Percentiles rank a stretch among this genome's conserved stretches.
These are phyloP conservation scores for Dasypolia templi DNA, from an alignment of 2,888 invertebrate genomes.

Conservation along the genomic window DNA sequence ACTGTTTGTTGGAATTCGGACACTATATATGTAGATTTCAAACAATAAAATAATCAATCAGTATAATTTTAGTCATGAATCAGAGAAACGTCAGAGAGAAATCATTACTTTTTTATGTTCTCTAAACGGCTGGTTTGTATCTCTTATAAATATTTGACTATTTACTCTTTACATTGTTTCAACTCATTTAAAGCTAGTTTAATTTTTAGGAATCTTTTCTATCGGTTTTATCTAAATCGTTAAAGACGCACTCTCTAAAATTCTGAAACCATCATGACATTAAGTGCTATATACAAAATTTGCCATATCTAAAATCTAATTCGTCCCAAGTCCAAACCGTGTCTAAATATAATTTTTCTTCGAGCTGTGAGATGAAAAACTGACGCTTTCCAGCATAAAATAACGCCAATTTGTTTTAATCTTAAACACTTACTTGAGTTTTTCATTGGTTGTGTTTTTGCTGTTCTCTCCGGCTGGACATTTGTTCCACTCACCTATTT, in stretches of 20 bases:
- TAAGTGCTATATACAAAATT: conserved; percentile 14
- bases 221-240: not conserved
- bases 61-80: not conserved
- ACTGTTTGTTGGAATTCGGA: not conserved
- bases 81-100: conserved; percentile 12
- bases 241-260: not conserved
- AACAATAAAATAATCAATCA: not conserved
- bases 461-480: conserved; percentile 58
- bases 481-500: conserved; percentile 76
- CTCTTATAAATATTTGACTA: conserved; percentile 17
- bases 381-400: conserved; percentile 45
- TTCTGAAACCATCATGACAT: not conserved
- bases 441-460: conserved; percentile 42
- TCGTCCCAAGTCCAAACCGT: conserved; percentile 39
- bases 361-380: conserved; percentile 23
- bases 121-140: conserved; percentile 22
- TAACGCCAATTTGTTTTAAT: conserved; percentile 48
- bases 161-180: not conserved
- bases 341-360: conserved; percentile 56
- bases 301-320: conserved; percentile 38
- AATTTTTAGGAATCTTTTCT: not conserved
- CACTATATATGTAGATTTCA: not conserved
- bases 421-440: conserved; percentile 43
- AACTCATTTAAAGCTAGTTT: not conserved
- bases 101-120: not conserved